Conservation (phyloP, 2,797 vertebrate species). For the Phyllotis vaccarum region DNA sequence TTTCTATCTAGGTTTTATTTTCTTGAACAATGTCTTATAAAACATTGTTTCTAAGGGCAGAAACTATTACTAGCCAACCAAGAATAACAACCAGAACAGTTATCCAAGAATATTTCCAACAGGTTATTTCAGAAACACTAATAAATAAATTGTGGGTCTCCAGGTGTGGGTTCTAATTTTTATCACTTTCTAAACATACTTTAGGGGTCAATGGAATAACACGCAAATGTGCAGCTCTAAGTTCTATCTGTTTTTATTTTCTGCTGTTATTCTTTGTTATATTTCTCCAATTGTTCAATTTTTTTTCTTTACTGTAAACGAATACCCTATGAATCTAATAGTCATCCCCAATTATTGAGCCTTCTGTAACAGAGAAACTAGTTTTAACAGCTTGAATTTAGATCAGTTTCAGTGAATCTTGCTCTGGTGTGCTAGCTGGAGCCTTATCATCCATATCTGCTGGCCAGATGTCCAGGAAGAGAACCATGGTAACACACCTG, state of each 20-base stretch:
- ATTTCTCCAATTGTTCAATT: slow-evolving; percentile 10
- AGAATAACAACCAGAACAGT: background rate
- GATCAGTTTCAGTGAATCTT: background rate
- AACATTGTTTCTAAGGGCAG: slow-evolving; percentile 3
- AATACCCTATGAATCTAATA: background rate
- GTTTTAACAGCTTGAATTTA: background rate
- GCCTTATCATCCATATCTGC: background rate
- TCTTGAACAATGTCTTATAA: slow-evolving; percentile 18
- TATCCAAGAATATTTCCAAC: background rate
- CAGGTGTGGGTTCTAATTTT: background rate
- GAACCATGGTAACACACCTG: slow-evolving; percentile 6
- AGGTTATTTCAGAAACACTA: background rate
- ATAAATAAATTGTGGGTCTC: background rate
- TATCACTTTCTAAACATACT: background rate
- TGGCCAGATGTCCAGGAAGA: background rate
- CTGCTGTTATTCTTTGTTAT: background rate
- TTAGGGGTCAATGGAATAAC: background rate
- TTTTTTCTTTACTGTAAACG: background rate
- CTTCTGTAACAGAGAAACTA: background rate
- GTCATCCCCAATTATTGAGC: background rate
- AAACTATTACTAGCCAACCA: background rate
- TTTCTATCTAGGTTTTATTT: slow-evolving; percentile 34
- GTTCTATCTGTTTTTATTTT: background rate
- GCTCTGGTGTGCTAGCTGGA: background rate
- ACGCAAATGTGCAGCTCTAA: background rate